Evolutionary conservation across 2,113 vertebrate species (phyloP), one percentile per base, ranked within the genome.

Genomic region (Potamarius usumacintae): DNA sequence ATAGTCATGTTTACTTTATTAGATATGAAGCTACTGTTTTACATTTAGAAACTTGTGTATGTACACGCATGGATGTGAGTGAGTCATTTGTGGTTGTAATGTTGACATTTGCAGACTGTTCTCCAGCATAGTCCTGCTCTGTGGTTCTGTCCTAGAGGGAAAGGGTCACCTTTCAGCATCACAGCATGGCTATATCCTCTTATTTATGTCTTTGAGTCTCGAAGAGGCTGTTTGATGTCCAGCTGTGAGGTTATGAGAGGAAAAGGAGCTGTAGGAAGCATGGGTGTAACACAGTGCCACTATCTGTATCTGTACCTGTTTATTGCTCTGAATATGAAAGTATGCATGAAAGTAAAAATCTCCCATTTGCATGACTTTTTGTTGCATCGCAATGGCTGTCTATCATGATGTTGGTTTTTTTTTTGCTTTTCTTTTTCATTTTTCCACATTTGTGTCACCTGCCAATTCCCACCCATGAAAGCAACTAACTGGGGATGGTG

Each of bases 81-180:
- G 74, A 86, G 81, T 65, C 34, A 63, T 76, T 88, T 88, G 84
- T 78, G 63, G 65, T 82, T 55, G 71, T 79, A 84, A 53, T 57
- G 63, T 74, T 89, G 90, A 86, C 90, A 89, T 91, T 91, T 90
- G 87, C 67, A 55, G 83, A 27, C 25, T 80, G 79, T 74, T 60
- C 85, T 82, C 48, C 12, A 58, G 55, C 86, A n/a, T 77, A 20
- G 85, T 42, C 57, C 65, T 65, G 82, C 82, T 85, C 80, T 42
- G 60, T 17, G 79, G 71, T n/a, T 83, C 52, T 42, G 57, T 84
- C 67, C 90, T 81, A 60, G 3, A 87, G 90, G 89, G 81, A 89
- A 80, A 34, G 83, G 83, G 86, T 91, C 90, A 91, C 89, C 89
- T 91, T 91, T 91, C 71, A 76, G 88, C 63, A 57, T 62, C 27